A percentile compares a stretch with the other conserved stretches of the same genome.
These are phyloP conservation scores for Watersipora subatra DNA, from an alignment of 1,140 invertebrate species.

Conservation along the genomic window DNA sequence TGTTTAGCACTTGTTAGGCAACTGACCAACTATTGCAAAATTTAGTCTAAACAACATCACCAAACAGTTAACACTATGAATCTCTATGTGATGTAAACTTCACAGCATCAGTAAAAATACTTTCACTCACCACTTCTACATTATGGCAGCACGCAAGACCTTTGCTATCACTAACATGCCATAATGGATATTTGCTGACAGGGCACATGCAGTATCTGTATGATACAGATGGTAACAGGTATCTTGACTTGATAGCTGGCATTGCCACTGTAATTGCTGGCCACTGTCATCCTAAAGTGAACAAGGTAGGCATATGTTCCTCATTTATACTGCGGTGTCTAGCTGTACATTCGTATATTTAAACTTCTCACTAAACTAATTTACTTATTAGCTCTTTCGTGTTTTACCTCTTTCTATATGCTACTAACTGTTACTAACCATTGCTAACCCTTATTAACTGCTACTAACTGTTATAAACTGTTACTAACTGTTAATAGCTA, in stretches of 20 bases:
- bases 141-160: too few species aligned
- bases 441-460: not conserved
- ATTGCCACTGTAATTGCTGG: conserved; percentile 95
- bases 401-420: not conserved
- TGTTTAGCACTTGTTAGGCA: too few species aligned
- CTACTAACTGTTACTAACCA: not conserved
- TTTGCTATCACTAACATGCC: too few species aligned
- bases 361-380: too few species aligned
- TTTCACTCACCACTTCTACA: too few species aligned
- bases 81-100: not conserved
- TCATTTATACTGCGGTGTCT: not conserved
- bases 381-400: not conserved
- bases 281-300: conserved; percentile 86
- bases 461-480: not conserved
- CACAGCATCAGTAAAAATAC: not conserved
- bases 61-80: not conserved
- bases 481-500: not conserved
- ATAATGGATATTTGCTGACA: too few species aligned
- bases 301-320: not conserved
- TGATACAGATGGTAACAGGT: conserved; percentile 68
- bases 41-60: not conserved
- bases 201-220: conserved; percentile 63
- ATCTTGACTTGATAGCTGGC: conserved; percentile 86
- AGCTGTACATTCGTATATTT: too few species aligned
- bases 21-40: too few species aligned